A percentile compares a stretch with the other conserved stretches of the same genome.
Conservation (phyloP, 2,113 vertebrate species). For the Hirundichthys speculiger region DNA sequence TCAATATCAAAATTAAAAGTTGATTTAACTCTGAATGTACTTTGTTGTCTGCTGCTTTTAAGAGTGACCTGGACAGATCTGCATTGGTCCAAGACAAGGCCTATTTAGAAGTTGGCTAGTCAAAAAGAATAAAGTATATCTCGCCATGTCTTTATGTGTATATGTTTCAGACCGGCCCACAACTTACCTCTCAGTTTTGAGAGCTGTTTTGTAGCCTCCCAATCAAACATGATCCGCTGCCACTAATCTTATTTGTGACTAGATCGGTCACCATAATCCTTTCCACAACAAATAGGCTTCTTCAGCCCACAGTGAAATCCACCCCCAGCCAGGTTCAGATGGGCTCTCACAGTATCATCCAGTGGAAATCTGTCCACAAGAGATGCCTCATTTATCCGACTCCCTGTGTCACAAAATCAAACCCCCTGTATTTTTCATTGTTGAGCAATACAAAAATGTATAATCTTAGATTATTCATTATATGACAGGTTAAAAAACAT, state of each 20-base stretch:
- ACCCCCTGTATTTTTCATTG: not conserved
- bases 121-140: too few relatives aligned
- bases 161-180: constrained; percentile 27
- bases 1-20: constrained; percentile 44
- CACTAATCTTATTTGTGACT: constrained; percentile 79
- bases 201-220: constrained; percentile 71
- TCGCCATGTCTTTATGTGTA: constrained; percentile 7
- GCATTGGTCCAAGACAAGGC: too few relatives aligned
- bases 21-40: constrained; percentile 24
- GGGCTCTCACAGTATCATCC: constrained; percentile 16
- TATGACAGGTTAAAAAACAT: constrained; percentile 27
- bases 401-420: not conserved
- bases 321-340: constrained; percentile 45
- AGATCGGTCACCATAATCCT: constrained; percentile 76
- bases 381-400: constrained; percentile 1
- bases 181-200: constrained; percentile 64
- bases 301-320: constrained; percentile 54
- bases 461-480: constrained; percentile 18
- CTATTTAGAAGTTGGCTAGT: too few relatives aligned
- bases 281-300: constrained; percentile 64
- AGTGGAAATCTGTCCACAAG: constrained; percentile 35
- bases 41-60: constrained; percentile 15
- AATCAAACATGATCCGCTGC: constrained; percentile 78
- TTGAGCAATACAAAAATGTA: not conserved
- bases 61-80: constrained; percentile 1